phyloP scores from a whole-genome alignment of 2,797 vertebrate species.

The Odontamblyopus rebecca region DNA sequence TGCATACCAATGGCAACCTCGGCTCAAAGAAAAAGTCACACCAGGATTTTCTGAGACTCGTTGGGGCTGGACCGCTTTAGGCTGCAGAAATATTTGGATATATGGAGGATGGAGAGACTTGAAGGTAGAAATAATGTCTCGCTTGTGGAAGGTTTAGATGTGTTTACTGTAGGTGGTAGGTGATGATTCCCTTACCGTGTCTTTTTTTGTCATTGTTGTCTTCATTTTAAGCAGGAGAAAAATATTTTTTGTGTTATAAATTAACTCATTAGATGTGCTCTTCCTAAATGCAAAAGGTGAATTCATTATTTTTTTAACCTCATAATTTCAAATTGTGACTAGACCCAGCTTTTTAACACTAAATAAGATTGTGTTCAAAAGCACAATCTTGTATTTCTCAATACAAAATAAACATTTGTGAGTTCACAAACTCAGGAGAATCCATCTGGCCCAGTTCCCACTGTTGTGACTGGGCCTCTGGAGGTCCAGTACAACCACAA shows the following conservation, averaged over 20 bases:
- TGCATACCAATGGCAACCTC: slow-evolving; percentile 72
- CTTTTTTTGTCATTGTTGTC: background rate
- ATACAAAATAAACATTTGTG: too few relatives aligned
- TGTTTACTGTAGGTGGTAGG: background rate
- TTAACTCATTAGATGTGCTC: background rate
- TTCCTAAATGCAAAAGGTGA: too few relatives aligned
- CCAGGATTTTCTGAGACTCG: background rate
- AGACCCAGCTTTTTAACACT: too few relatives aligned
- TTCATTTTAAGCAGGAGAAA: background rate
- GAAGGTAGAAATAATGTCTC: background rate
- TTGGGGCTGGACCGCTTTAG: too few relatives aligned
- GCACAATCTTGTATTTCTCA: too few relatives aligned
- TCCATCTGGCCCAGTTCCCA: too few relatives aligned
- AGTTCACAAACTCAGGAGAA: too few relatives aligned
- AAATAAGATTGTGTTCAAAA: too few relatives aligned
- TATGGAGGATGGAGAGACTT: background rate
- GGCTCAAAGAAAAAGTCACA: slow-evolving; percentile 35
- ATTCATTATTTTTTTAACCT: too few relatives aligned
- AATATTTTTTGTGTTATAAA: background rate
- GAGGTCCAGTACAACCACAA: too few relatives aligned
- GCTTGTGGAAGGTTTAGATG: background rate
- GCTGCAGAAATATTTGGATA: background rate
- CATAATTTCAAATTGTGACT: too few relatives aligned
- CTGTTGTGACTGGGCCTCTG: too few relatives aligned
- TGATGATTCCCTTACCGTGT: background rate